These are phyloP conservation scores for Sinodicranocentrus sp. DNA, from an alignment of 2,888 invertebrate genomes.

Conservation along the genomic window DNA sequence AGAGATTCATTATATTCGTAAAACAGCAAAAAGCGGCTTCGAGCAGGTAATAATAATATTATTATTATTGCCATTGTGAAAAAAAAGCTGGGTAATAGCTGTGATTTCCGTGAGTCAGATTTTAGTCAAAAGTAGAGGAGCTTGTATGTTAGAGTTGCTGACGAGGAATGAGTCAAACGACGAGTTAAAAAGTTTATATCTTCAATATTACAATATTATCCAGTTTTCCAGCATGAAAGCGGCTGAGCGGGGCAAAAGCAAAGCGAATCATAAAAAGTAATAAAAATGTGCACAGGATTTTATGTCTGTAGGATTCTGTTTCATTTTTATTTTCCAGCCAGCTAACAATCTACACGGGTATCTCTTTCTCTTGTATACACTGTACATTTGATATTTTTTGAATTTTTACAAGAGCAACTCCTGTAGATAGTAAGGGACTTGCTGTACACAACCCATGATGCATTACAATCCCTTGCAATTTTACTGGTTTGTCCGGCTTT, in stretches of 20 bases:
- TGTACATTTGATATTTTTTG: background rate
- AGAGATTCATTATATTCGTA: conserved; percentile 38
- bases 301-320: background rate
- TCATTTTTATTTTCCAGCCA: conserved; percentile 8
- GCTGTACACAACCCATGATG: background rate
- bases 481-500: conserved; percentile 9
- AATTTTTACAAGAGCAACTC: no score
- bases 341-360: conserved; percentile 25
- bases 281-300: conserved; percentile 57
- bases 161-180: background rate
- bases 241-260: conserved; percentile 22
- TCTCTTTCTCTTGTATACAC: background rate
- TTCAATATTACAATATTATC: background rate
- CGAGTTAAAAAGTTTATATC: conserved; percentile 10
- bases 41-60: conserved; percentile 60
- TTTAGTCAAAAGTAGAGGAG: no score
- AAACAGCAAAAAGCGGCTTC: conserved; percentile 48
- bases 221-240: conserved; percentile 38
- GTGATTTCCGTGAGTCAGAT: background rate
- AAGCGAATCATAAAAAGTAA: conserved; percentile 47
- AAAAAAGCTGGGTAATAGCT: conserved; percentile 15
- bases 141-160: conserved; percentile 24
- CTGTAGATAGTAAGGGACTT: background rate
- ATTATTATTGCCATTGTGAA: conserved; percentile 51
- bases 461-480: conserved; percentile 23